phyloP scores from a whole-genome alignment of 2,888 invertebrate species.

The Galerucella calmariensis region DNA sequence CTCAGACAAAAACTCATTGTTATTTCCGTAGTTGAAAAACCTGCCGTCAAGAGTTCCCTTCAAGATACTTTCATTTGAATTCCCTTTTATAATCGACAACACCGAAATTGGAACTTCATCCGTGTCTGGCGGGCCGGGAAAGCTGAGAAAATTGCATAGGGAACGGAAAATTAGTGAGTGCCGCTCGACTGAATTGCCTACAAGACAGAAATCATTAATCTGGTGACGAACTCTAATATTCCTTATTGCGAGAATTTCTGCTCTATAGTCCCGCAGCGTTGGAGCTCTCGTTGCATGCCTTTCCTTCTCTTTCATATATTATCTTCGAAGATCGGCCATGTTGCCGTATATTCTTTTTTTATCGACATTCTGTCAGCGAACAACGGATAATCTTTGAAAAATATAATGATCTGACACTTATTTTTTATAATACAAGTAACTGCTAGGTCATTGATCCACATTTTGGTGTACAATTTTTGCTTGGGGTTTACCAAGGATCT shows the following conservation, averaged over 20 bases:
- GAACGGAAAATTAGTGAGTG: conserved; percentile 57
- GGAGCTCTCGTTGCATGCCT: conserved; percentile 19
- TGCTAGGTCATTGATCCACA: too few species aligned
- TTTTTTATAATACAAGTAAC: too few species aligned
- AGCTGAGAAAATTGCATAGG: conserved; percentile 41
- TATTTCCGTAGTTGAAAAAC: conserved; percentile 4
- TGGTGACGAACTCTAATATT: conserved; percentile 49
- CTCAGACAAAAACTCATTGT: not conserved
- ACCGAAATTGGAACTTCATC: conserved; percentile 31
- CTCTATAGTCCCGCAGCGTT: conserved; percentile 20
- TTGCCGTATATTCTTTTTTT: conserved; percentile 12
- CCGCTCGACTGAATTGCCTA: conserved; percentile 42
- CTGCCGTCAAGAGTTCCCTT: conserved; percentile 6
- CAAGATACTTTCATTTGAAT: conserved; percentile 22
- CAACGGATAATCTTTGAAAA: not conserved
- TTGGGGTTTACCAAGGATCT: too few species aligned
- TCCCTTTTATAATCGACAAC: conserved; percentile 24
- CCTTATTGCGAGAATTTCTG: conserved; percentile 47
- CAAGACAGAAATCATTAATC: conserved; percentile 56
- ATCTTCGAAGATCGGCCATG: not conserved
- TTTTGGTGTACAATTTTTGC: too few species aligned
- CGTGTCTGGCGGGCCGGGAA: conserved; percentile 26
- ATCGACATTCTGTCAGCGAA: not conserved
- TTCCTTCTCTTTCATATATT: conserved; percentile 26
- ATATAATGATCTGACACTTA: not conserved